Conservation (phyloP, 2,797 vertebrate species). For the Clarias laeviceps region DNA sequence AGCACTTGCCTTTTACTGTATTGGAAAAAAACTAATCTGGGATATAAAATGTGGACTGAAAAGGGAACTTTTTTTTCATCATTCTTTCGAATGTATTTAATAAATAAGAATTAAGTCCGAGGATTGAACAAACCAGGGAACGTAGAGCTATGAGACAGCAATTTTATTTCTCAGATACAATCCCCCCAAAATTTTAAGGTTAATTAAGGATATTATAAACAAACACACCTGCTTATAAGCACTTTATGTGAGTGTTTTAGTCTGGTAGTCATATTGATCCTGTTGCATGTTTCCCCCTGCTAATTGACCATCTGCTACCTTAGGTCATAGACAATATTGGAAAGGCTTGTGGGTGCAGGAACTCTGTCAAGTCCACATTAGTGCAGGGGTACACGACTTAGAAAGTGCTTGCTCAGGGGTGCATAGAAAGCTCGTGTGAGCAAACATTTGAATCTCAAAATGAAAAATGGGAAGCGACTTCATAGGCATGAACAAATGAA, state of each 20-base stretch:
- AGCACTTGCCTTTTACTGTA: not conserved
- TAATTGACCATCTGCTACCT: not conserved
- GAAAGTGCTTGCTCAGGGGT: not conserved
- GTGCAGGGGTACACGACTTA: not conserved
- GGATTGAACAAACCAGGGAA: not conserved
- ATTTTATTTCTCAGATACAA: not conserved
- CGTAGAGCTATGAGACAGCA: not conserved
- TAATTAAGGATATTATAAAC: not conserved
- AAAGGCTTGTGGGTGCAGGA: not conserved
- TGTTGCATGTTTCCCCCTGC: not conserved
- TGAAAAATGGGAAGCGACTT: not conserved
- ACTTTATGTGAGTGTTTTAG: not conserved
- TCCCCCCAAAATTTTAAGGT: too few species aligned
- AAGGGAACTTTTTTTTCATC: not conserved
- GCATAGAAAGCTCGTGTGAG: not conserved
- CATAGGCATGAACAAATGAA: constrained; percentile 3
- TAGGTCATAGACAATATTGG: not conserved
- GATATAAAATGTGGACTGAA: not conserved
- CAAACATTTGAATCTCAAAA: not conserved
- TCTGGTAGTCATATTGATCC: not conserved
- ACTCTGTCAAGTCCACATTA: not conserved
- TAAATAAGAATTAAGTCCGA: not conserved
- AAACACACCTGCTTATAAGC: not conserved
- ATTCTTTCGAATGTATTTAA: not conserved
- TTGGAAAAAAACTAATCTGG: not conserved